Percentiles rank a stretch among this genome's conserved stretches.
Evolutionary conservation across 1,140 invertebrate species (phyloP).

Genomic region (Ceratitis capitata): DNA sequence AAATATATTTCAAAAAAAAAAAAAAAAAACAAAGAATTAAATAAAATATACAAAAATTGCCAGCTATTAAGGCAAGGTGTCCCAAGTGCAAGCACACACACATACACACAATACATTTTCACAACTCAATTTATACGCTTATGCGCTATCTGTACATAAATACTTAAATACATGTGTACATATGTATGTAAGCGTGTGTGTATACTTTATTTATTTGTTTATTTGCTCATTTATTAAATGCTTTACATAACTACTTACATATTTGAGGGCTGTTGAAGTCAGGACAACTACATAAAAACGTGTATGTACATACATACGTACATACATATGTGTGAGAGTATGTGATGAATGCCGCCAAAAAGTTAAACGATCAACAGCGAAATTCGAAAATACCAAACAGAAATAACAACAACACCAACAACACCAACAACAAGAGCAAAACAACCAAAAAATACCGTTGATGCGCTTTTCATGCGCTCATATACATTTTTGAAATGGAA

Average conservation of each 20-base stretch:
- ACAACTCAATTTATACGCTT: background rate
- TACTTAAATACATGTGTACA: no score
- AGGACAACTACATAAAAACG: no score
- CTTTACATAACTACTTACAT: slow-evolving; percentile 6
- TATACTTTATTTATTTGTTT: background rate
- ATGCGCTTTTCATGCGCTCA: slow-evolving; percentile 27
- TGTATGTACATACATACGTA: background rate
- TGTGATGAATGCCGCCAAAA: background rate
- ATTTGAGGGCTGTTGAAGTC: no score
- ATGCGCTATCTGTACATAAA: no score
- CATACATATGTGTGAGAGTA: background rate
- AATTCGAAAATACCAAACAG: background rate
- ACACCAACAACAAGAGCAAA: background rate
- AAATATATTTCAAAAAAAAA: background rate
- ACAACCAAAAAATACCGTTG: background rate
- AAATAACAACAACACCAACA: background rate
- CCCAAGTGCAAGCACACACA: background rate
- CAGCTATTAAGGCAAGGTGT: background rate
- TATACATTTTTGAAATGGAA: slow-evolving; percentile 37
- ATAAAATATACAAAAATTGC: background rate
- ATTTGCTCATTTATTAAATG: slow-evolving; percentile 1
- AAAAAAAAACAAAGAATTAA: no score
- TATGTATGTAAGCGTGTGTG: background rate
- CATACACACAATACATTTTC: background rate
- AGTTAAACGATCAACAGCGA: background rate